Conservation (phyloP, 2,888 invertebrate species). For the Trichogramma dendrolimi region DNA sequence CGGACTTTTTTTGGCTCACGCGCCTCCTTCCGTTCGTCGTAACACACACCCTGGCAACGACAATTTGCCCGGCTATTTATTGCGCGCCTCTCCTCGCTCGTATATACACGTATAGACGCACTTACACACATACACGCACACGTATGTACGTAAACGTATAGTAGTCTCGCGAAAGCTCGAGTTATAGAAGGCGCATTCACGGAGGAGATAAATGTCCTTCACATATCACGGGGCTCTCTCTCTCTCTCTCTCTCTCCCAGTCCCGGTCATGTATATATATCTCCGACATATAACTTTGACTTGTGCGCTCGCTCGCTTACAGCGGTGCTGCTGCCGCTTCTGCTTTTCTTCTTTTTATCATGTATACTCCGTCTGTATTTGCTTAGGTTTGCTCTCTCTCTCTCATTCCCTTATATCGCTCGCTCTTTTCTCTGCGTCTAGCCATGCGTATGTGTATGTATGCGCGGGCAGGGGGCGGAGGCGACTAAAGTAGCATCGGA, state of each 20-base stretch:
- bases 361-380: too few species aligned
- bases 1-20: constrained; percentile 22
- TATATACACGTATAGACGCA: too few species aligned
- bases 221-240: constrained; percentile 45
- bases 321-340: too few species aligned
- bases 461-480: neutral
- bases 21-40: constrained; percentile 12
- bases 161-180: neutral
- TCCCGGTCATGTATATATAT: too few species aligned
- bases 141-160: too few species aligned
- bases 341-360: too few species aligned
- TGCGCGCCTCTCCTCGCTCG: neutral
- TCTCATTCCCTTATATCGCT: constrained; percentile 15
- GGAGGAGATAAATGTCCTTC: constrained; percentile 47
- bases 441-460: neutral
- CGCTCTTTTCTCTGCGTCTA: neutral
- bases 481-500: neutral
- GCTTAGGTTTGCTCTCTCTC: neutral
- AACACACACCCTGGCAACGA: constrained; percentile 21
- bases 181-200: constrained; percentile 32
- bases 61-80: constrained; percentile 28
- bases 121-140: too few species aligned
- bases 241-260: too few species aligned
- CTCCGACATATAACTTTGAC: too few species aligned
- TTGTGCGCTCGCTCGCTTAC: too few species aligned